Conservation (phyloP, 2,888 invertebrate genomes). For the Amphipoea lucens region DNA sequence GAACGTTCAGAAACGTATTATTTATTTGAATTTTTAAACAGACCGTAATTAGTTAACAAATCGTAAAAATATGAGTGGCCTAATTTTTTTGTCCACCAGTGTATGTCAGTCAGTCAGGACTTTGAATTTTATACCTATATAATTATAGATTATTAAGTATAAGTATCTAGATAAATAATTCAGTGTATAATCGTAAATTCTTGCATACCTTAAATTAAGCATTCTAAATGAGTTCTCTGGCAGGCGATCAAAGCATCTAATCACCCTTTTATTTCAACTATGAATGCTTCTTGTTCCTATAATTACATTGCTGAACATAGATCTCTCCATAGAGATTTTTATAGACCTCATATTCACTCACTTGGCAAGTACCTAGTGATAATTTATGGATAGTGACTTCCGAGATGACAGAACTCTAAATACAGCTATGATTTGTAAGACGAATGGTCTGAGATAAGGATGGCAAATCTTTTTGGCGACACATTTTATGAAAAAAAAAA, state of each 20-base stretch:
- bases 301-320: background rate
- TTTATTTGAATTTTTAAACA: no score
- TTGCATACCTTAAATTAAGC: slow-evolving; percentile 2
- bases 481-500: background rate
- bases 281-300: slow-evolving; percentile 1
- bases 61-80: no score
- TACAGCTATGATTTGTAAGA: slow-evolving; percentile 7
- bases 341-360: slow-evolving; percentile 13
- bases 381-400: slow-evolving; percentile 1
- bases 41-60: no score
- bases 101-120: no score
- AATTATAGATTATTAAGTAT: background rate
- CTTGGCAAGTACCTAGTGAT: slow-evolving; percentile 23
- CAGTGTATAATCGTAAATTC: background rate
- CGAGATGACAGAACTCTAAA: slow-evolving; percentile 10
- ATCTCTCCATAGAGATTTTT: background rate
- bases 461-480: background rate
- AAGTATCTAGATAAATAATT: background rate
- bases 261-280: slow-evolving; percentile 18
- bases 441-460: background rate
- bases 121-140: no score
- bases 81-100: no score
- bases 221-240: slow-evolving; percentile 18
- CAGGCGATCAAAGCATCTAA: slow-evolving; percentile 26
- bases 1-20: no score